Conservation (phyloP, 2,113 vertebrate species). For the Morone chrysops region DNA sequence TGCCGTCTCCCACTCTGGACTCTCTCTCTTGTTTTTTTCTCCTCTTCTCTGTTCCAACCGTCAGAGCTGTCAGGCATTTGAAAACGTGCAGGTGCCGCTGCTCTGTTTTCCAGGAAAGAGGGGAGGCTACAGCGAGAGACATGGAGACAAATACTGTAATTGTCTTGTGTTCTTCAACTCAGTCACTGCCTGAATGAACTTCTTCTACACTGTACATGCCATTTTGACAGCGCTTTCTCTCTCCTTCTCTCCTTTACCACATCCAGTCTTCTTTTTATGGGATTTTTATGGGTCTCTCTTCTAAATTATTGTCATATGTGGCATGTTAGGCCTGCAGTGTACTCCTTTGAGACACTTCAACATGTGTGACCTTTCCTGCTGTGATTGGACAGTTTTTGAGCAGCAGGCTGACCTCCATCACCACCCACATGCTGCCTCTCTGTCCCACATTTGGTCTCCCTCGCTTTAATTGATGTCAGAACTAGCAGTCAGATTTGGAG, state of each 20-base stretch:
- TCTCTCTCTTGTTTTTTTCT: background rate
- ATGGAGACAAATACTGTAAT: slow-evolving; percentile 14
- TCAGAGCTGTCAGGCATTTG: slow-evolving; percentile 49
- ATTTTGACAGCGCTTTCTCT: background rate
- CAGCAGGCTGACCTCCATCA: background rate
- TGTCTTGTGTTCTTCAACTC: slow-evolving; percentile 10
- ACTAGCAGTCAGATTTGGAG: slow-evolving; percentile 15
- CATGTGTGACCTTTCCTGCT: slow-evolving; percentile 21
- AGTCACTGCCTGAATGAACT: background rate
- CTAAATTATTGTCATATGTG: background rate
- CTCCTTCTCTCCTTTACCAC: background rate
- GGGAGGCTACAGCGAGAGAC: background rate
- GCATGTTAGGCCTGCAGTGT: background rate
- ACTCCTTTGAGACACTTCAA: background rate
- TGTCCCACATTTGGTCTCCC: background rate
- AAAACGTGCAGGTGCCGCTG: slow-evolving; percentile 53
- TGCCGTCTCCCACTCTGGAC: slow-evolving; percentile 20
- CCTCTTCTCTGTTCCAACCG: slow-evolving; percentile 13
- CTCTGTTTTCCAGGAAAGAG: slow-evolving; percentile 38
- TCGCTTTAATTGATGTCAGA: slow-evolving; percentile 36
- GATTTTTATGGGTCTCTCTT: background rate
- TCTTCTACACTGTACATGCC: background rate
- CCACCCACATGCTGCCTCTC: slow-evolving; percentile 17
- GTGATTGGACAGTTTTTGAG: slow-evolving; percentile 16
- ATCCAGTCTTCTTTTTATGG: background rate